Percentiles rank a stretch among this genome's conserved stretches.
Evolutionary conservation across 1,140 invertebrate genomes (phyloP).

Genomic region (Eulimnadia texana): DNA sequence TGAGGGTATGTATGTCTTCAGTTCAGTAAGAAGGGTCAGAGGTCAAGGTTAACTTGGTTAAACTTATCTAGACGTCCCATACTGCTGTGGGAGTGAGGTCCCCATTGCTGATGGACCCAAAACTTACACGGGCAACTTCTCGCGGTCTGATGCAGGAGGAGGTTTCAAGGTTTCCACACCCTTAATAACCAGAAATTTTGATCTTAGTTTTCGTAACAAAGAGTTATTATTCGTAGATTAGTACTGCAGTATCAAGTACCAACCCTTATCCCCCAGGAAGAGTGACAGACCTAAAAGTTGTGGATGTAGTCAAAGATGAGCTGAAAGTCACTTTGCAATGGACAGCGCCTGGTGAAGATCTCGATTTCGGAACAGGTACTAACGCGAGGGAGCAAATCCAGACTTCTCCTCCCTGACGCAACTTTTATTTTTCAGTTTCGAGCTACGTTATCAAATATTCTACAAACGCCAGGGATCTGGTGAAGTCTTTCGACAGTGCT

Average conservation of each 20-base stretch:
- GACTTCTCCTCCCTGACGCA: too few relatives aligned
- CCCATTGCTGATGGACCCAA: not conserved
- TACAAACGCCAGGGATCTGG: not conserved
- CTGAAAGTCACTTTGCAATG: not conserved
- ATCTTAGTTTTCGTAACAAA: too few relatives aligned
- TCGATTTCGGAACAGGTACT: not conserved
- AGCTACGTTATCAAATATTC: not conserved
- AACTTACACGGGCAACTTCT: not conserved
- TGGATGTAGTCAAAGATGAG: not conserved
- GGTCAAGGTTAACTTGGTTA: too few relatives aligned
- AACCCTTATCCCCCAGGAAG: slow-evolving; percentile 4
- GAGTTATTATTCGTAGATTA: too few relatives aligned
- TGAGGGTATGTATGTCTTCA: too few relatives aligned
- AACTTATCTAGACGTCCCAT: not conserved
- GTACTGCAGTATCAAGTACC: not conserved
- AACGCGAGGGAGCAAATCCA: too few relatives aligned
- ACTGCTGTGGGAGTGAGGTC: not conserved
- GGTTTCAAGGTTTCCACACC: not conserved
- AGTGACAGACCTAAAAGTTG: not conserved
- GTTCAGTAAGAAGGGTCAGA: too few relatives aligned
- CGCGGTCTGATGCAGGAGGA: not conserved
- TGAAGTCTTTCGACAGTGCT: not conserved
- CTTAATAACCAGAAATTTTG: too few relatives aligned
- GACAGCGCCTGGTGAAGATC: slow-evolving; percentile 2
- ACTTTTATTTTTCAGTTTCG: not conserved